Conservation (phyloP, 2,797 vertebrate genomes). For the Aulostomus chinensis region DNA sequence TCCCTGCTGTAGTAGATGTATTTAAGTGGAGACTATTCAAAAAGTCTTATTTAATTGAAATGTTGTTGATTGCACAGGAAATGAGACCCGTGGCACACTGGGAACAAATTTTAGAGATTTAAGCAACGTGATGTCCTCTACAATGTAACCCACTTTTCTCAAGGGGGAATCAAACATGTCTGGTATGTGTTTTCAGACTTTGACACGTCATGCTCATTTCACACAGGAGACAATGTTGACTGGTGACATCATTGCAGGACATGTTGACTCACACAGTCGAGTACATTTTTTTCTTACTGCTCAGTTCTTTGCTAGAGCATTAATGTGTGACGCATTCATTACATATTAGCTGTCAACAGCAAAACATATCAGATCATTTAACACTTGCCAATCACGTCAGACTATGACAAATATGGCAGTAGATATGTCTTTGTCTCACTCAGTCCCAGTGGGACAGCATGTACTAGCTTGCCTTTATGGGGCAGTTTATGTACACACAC, state of each 20-base stretch:
- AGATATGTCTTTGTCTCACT: neutral
- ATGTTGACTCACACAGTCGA: constrained; percentile 23
- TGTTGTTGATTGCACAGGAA: too few species aligned
- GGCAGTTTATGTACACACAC: neutral
- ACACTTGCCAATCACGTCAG: too few species aligned
- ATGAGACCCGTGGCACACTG: too few species aligned
- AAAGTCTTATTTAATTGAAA: too few species aligned
- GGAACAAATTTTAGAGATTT: too few species aligned
- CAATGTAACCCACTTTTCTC: neutral
- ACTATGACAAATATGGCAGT: neutral
- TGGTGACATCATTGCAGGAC: constrained; percentile 33
- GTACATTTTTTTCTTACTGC: neutral
- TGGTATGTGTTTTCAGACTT: neutral
- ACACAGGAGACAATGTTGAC: constrained; percentile 25
- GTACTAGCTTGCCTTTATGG: constrained; percentile 26
- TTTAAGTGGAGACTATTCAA: too few species aligned
- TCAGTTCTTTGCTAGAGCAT: neutral
- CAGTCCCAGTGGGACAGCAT: constrained; percentile 9
- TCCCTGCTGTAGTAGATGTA: too few species aligned
- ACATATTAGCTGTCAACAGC: neutral
- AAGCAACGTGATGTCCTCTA: neutral
- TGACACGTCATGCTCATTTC: constrained; percentile 32
- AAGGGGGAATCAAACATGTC: neutral
- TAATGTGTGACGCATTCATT: too few species aligned
- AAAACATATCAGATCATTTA: too few species aligned